phyloP scores from a whole-genome alignment of 2,797 vertebrate species.

The Okamejei kenojei region DNA sequence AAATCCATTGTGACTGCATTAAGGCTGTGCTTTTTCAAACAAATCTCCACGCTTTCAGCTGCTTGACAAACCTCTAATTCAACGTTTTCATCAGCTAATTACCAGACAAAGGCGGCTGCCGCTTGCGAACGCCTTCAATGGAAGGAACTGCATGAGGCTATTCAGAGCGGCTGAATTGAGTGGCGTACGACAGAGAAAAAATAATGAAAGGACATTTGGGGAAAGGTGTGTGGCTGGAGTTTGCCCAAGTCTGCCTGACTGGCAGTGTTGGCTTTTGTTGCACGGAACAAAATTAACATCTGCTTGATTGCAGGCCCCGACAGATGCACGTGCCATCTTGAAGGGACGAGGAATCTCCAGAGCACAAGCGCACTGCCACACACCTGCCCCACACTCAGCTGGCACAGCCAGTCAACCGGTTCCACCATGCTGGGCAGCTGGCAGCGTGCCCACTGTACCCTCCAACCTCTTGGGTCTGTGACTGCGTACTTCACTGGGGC shows the following conservation, averaged over 20 bases:
- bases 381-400: background rate
- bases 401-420: background rate
- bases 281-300: background rate
- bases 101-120: slow-evolving; percentile 21
- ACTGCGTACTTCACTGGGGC: background rate
- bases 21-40: slow-evolving; percentile 20
- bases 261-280: slow-evolving; percentile 36
- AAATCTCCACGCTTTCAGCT: slow-evolving; percentile 20
- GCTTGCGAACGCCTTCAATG: background rate
- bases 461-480: slow-evolving; percentile 1
- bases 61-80: slow-evolving; percentile 23
- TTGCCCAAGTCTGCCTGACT: slow-evolving; percentile 25
- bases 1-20: slow-evolving; percentile 29
- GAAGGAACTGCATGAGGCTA: background rate
- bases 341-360: background rate
- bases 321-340: slow-evolving; percentile 32
- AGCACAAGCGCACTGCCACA: background rate
- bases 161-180: background rate
- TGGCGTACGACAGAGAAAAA: background rate
- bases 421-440: slow-evolving; percentile 37
- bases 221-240: slow-evolving; percentile 28
- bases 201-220: background rate
- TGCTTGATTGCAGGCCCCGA: background rate
- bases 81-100: background rate
- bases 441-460: background rate